A percentile compares a stretch with the other conserved stretches of the same genome.
Conservation (phyloP, 2,797 vertebrate species). For the Enteromius mattozi region DNA sequence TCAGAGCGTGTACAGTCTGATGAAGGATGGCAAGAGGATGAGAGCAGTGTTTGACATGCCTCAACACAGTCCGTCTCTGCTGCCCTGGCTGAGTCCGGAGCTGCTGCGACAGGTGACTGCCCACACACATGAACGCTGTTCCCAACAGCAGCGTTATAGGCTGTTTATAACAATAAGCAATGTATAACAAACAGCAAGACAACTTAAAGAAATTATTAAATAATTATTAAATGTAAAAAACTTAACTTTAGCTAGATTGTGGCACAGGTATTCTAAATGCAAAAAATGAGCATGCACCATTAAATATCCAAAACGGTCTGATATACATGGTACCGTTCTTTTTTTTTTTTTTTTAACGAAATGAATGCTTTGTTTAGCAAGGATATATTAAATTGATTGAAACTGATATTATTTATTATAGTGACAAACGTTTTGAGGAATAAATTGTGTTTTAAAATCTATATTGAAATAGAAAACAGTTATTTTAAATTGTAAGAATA, state of each 20-base stretch:
- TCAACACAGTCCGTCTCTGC: slow-evolving; percentile 89
- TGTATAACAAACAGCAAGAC: not conserved
- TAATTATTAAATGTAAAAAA: not conserved
- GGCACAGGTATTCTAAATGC: not conserved
- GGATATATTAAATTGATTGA: not conserved
- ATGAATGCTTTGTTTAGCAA: not conserved
- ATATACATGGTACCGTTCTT: not conserved
- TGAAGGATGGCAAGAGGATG: slow-evolving; percentile 88
- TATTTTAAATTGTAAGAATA: not conserved
- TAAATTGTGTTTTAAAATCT: not conserved
- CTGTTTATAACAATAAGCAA: not conserved
- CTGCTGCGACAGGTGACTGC: slow-evolving; percentile 91
- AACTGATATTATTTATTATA: not conserved
- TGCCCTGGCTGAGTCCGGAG: slow-evolving; percentile 98
- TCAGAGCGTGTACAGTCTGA: slow-evolving; percentile 91
- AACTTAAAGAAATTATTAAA: not conserved
- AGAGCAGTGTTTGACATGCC: slow-evolving; percentile 93
- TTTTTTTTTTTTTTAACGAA: not conserved
- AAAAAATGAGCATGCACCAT: not conserved
- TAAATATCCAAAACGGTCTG: not conserved
- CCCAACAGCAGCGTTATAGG: not conserved
- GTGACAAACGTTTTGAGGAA: not conserved
- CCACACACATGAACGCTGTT: not conserved
- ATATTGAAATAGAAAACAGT: not conserved
- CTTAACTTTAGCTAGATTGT: not conserved